Conservation (phyloP, 2,113 vertebrate species). For the Cavia porcellus region DNA sequence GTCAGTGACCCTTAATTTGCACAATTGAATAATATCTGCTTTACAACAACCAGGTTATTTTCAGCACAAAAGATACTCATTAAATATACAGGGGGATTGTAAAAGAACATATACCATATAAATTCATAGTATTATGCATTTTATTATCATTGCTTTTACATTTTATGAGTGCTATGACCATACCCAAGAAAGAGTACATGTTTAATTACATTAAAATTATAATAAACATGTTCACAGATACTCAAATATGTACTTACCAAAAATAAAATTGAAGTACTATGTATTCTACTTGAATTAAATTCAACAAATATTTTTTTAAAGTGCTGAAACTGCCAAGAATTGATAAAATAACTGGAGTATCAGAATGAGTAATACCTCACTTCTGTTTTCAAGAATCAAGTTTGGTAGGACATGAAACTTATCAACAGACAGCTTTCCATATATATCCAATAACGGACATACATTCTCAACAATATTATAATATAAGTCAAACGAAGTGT, state of each 20-base stretch:
- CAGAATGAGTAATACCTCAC: neutral
- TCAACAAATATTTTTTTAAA: constrained; percentile 31
- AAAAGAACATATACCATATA: constrained; percentile 41
- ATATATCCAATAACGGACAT: neutral
- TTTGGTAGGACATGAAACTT: neutral
- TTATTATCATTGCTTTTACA: constrained; percentile 43
- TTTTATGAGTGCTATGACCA: neutral
- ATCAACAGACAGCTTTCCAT: neutral
- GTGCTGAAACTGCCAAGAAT: neutral
- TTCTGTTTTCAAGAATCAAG: constrained; percentile 50
- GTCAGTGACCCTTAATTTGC: neutral
- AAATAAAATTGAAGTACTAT: neutral
- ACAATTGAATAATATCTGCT: neutral
- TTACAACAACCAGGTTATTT: neutral
- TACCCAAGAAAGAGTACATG: constrained; percentile 21
- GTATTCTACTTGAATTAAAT: constrained; percentile 42
- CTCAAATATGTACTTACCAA: constrained; percentile 6
- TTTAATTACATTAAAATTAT: constrained; percentile 28
- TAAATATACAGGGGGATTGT: constrained; percentile 31
- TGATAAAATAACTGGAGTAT: neutral
- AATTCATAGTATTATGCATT: constrained; percentile 13
- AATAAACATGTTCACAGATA: constrained; percentile 48
- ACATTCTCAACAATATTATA: constrained; percentile 2
- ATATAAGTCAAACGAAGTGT: constrained; percentile 32
- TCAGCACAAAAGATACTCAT: constrained; percentile 36